phyloP scores from a whole-genome alignment of 2,888 invertebrate genomes.

The Trachelus iudaicus region DNA sequence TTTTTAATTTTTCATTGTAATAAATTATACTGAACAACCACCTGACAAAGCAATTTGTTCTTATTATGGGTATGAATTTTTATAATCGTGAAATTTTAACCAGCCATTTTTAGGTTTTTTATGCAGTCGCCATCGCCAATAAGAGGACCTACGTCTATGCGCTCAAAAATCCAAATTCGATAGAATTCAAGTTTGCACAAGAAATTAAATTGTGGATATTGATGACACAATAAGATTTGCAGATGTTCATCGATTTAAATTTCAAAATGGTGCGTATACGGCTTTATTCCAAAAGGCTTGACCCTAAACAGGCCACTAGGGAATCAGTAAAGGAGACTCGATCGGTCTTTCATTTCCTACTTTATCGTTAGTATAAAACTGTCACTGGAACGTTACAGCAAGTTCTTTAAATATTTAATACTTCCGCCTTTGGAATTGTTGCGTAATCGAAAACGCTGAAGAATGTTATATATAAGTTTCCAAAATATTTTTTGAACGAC shows the following conservation, averaged over 20 bases:
- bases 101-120: not conserved
- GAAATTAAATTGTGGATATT: too few relatives aligned
- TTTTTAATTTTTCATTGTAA: slow-evolving; percentile 2
- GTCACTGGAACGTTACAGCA: not conserved
- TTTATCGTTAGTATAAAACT: too few relatives aligned
- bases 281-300: too few relatives aligned
- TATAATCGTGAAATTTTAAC: not conserved
- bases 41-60: not conserved
- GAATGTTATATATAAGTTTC: too few relatives aligned
- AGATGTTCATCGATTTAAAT: too few relatives aligned
- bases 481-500: too few relatives aligned
- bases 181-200: not conserved
- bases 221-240: too few relatives aligned
- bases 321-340: too few relatives aligned
- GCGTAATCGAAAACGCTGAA: too few relatives aligned
- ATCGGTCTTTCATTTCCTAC: too few relatives aligned
- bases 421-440: not conserved
- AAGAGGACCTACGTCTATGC: not conserved
- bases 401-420: not conserved
- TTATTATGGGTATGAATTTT: not conserved
- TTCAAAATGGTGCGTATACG: too few relatives aligned
- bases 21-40: not conserved
- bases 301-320: too few relatives aligned
- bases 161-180: not conserved
- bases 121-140: not conserved